These are phyloP conservation scores for Dolichomitus sp. DNA, from an alignment of 2,888 invertebrate species.

Conservation along the genomic window DNA sequence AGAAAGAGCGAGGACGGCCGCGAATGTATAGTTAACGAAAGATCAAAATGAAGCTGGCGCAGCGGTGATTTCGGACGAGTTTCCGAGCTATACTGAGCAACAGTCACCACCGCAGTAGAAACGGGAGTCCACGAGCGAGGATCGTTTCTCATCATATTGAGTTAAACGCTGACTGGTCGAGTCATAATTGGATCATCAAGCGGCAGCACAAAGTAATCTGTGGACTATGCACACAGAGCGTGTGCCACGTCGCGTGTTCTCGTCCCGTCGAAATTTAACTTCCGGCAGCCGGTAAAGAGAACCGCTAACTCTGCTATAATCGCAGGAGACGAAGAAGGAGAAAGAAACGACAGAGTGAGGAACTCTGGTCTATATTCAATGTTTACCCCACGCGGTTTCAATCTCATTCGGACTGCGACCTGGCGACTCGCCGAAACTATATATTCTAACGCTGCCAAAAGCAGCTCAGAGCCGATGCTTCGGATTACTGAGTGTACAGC, in stretches of 20 bases:
- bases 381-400: conserved; percentile 22
- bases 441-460: conserved; percentile 41
- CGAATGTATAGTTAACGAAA: conserved; percentile 45
- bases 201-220: conserved; percentile 38
- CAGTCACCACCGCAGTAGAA: neutral
- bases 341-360: conserved; percentile 9
- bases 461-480: neutral
- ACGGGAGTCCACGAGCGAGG: conserved; percentile 5
- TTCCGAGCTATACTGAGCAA: neutral
- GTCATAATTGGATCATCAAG: conserved; percentile 61
- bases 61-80: conserved; percentile 42
- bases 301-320: neutral
- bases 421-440: conserved; percentile 40
- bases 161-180: conserved; percentile 47
- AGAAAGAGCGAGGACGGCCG: conserved; percentile 32
- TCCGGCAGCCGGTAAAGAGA: conserved; percentile 39
- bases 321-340: conserved; percentile 2
- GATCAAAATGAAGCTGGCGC: conserved; percentile 60
- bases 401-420: conserved; percentile 30
- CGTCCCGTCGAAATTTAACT: conserved; percentile 30
- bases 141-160: conserved; percentile 47
- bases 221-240: neutral
- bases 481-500: neutral
- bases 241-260: conserved; percentile 22
- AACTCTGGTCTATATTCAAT: conserved; percentile 6